phyloP scores from a whole-genome alignment of 2,888 invertebrate genomes.

The Mesochorus sp. region DNA sequence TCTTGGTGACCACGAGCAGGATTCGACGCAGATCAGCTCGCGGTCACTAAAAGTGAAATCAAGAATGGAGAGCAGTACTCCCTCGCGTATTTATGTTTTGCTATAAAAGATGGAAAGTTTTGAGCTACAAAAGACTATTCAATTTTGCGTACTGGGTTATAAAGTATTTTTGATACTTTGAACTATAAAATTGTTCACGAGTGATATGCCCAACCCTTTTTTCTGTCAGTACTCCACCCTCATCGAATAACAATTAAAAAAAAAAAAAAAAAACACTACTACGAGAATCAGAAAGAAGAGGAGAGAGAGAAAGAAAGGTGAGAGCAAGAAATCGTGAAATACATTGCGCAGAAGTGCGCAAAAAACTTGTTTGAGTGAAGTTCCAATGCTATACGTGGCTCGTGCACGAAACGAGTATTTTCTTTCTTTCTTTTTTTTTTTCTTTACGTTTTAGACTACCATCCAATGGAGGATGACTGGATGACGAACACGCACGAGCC shows the following conservation, averaged over 20 bases:
- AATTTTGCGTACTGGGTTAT: background rate
- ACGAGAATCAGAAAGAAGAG: conserved; percentile 4
- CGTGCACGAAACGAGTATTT: background rate
- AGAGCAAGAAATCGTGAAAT: background rate
- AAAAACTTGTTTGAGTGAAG: background rate
- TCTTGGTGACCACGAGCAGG: conserved; percentile 10
- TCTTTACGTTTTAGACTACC: background rate
- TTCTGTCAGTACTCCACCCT: conserved; percentile 3
- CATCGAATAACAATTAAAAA: too few species aligned
- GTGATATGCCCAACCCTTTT: background rate
- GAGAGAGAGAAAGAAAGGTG: background rate
- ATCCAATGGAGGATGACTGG: background rate
- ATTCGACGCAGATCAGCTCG: conserved; percentile 36
- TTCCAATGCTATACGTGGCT: background rate
- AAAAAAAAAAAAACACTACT: background rate
- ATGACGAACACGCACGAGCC: background rate
- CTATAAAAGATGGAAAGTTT: conserved; percentile 63
- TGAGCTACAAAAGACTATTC: conserved; percentile 35
- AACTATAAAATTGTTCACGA: too few species aligned
- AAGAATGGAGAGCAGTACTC: conserved; percentile 65
- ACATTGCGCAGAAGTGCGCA: background rate
- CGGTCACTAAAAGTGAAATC: conserved; percentile 77
- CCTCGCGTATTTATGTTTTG: conserved; percentile 13
- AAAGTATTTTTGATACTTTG: background rate
- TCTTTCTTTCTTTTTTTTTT: too few species aligned